Evolutionary conservation across 2,797 vertebrate genomes (phyloP).

Genomic region (Eulemur albifrons): DNA sequence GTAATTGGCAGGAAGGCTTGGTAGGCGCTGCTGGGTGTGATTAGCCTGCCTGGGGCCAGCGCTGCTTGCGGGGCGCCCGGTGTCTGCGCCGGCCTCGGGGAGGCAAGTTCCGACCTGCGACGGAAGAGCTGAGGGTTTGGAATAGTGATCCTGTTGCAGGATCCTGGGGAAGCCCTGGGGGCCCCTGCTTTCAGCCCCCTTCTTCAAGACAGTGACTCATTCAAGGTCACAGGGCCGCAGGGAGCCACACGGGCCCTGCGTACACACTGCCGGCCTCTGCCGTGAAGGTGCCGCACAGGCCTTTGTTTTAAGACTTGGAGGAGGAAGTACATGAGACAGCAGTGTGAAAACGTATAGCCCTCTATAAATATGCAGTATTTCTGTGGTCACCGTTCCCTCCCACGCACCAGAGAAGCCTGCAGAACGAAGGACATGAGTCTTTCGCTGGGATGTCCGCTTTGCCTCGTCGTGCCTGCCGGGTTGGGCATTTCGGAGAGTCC

Average conservation of each 20-base stretch:
- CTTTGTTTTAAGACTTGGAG: not conserved
- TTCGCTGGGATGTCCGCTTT: accelerated
- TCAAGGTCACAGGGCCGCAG: not conserved
- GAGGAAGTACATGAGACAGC: not conserved
- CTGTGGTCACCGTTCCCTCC: not conserved
- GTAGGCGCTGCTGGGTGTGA: not conserved
- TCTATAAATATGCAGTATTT: not conserved
- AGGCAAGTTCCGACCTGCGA: not conserved
- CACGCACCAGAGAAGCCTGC: not conserved
- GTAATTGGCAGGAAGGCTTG: not conserved
- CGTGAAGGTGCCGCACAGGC: accelerated
- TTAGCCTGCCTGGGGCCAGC: not conserved
- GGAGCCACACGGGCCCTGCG: no score
- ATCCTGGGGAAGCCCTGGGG: no score
- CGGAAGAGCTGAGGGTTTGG: not conserved
- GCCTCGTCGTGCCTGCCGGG: accelerated
- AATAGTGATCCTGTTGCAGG: not conserved
- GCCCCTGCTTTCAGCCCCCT: not conserved
- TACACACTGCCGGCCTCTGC: not conserved
- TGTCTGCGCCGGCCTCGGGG: not conserved
- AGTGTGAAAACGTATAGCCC: not conserved
- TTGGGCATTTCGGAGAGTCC: not conserved
- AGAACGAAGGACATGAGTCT: no score
- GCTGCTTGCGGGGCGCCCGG: accelerated
- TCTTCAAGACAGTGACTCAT: not conserved